phyloP scores from a whole-genome alignment of 2,888 invertebrate species.

The Zonitis immaculata region DNA sequence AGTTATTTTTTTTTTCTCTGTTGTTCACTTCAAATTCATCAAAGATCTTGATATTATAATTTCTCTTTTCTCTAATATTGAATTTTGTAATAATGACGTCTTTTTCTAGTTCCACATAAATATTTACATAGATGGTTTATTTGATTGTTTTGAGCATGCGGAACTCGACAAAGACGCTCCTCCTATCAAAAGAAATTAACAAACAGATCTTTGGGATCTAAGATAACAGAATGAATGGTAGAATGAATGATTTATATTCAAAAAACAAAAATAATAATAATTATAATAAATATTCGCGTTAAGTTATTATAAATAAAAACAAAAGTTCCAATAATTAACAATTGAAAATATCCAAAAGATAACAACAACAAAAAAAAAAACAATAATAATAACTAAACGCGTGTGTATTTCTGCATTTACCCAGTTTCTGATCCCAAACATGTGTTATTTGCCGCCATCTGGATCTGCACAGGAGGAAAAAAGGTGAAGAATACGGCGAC shows the following conservation, averaged over 20 bases:
- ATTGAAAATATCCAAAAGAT: not conserved
- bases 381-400: slow-evolving; percentile 37
- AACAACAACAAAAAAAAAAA: not conserved
- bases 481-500: slow-evolving; percentile 59
- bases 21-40: not conserved
- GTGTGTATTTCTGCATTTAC: slow-evolving; percentile 43
- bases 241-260: not conserved
- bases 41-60: too few relatives aligned
- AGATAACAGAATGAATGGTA: not conserved
- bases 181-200: too few relatives aligned
- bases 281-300: slow-evolving; percentile 23
- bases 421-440: slow-evolving; percentile 48
- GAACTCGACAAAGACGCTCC: too few relatives aligned
- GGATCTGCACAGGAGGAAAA: slow-evolving; percentile 57
- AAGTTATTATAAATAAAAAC: slow-evolving; percentile 21
- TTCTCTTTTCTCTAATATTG: too few relatives aligned
- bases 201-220: too few relatives aligned
- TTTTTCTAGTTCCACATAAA: too few relatives aligned
- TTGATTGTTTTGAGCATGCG: too few relatives aligned
- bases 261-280: not conserved
- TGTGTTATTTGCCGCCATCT: slow-evolving; percentile 49
- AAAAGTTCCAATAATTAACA: too few relatives aligned
- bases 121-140: too few relatives aligned
- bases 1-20: slow-evolving; percentile 15
- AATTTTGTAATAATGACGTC: too few relatives aligned